A percentile compares a stretch with the other conserved stretches of the same genome.
phyloP scores from a whole-genome alignment of 1,140 invertebrate species.

The Nasonia vitripennis region DNA sequence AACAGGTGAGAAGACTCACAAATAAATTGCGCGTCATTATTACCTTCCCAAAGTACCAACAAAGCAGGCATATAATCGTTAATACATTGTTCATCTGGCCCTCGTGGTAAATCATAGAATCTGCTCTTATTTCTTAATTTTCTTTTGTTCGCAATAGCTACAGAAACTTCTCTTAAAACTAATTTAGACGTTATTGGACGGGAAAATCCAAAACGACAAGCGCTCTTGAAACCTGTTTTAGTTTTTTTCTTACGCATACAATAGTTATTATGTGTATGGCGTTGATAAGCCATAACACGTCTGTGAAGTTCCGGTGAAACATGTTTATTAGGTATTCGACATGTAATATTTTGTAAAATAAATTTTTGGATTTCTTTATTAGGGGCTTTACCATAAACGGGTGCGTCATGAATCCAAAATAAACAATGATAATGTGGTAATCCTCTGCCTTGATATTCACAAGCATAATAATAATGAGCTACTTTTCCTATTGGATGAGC shows the following conservation, averaged over 20 bases:
- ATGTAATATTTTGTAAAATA: slow-evolving; percentile 64
- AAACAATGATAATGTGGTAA: slow-evolving; percentile 64
- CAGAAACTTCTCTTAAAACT: too few species aligned
- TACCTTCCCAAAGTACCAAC: too few species aligned
- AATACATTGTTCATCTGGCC: too few species aligned
- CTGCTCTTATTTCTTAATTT: too few species aligned
- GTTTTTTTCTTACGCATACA: slow-evolving; percentile 54
- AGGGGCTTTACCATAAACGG: slow-evolving; percentile 55
- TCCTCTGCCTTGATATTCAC: slow-evolving; percentile 63
- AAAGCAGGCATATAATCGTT: too few species aligned
- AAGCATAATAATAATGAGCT: slow-evolving; percentile 58
- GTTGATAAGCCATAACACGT: slow-evolving; percentile 56
- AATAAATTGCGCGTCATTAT: too few species aligned
- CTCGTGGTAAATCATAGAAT: too few species aligned
- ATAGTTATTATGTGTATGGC: slow-evolving; percentile 58
- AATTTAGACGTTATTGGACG: too few species aligned
- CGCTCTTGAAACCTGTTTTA: too few species aligned
- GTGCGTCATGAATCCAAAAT: slow-evolving; percentile 64
- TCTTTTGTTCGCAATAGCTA: too few species aligned
- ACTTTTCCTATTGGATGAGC: slow-evolving; percentile 53
- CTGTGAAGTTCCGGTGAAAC: slow-evolving; percentile 53
- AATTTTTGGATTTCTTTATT: slow-evolving; percentile 62
- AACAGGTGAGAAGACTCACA: too few species aligned
- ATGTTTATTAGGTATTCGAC: slow-evolving; percentile 56
- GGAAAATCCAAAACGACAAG: too few species aligned